A percentile compares a stretch with the other conserved stretches of the same genome.
These are phyloP conservation scores for Entomobrya proxima DNA, from an alignment of 2,888 invertebrate species.

Conservation along the genomic window DNA sequence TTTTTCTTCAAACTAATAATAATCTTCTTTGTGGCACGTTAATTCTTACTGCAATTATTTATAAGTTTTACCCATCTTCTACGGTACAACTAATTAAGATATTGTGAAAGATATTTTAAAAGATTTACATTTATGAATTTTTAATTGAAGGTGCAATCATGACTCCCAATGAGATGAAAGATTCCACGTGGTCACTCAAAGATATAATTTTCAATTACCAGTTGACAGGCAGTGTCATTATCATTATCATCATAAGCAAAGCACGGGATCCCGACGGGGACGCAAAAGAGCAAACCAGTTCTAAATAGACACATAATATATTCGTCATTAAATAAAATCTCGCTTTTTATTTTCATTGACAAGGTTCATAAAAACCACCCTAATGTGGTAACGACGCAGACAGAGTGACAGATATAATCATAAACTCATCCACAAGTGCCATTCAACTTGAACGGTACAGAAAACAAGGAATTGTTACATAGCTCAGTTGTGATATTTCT, in stretches of 20 bases:
- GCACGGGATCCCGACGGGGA: not conserved
- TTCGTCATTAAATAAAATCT: constrained; percentile 59
- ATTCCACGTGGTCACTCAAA: constrained; percentile 14
- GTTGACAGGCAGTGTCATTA: constrained; percentile 34
- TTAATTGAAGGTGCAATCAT: not conserved
- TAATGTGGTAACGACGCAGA: constrained; percentile 46
- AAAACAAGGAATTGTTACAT: not conserved
- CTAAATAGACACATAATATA: constrained; percentile 41
- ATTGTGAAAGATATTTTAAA: not conserved
- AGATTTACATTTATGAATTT: not conserved
- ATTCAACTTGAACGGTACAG: constrained; percentile 9
- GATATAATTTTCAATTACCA: constrained; percentile 35
- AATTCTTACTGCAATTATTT: not conserved
- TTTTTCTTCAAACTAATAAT: not conserved
- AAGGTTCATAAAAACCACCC: constrained; percentile 48
- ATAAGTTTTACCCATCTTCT: not conserved
- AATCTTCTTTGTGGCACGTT: not conserved
- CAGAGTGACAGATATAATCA: constrained; percentile 39
- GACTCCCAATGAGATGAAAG: not conserved
- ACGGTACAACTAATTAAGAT: not conserved
- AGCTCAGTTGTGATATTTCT: constrained; percentile 32
- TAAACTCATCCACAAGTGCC: constrained; percentile 27
- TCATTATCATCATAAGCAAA: constrained; percentile 37
- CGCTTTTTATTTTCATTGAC: constrained; percentile 52
- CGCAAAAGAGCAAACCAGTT: constrained; percentile 45